Conservation (phyloP, 2,888 invertebrate genomes). For the Branchellion lobata region DNA sequence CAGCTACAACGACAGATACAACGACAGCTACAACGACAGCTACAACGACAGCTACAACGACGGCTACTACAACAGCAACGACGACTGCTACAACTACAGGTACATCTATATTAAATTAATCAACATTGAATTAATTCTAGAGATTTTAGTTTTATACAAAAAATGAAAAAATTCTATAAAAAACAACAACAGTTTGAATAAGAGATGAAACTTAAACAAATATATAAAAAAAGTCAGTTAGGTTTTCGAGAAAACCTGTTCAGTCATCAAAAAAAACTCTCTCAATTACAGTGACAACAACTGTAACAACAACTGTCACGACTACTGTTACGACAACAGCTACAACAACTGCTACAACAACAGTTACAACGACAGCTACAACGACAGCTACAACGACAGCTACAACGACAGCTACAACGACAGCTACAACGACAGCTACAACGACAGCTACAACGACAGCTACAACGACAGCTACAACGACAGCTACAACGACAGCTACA, state of each 20-base stretch:
- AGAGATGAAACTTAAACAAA: no score
- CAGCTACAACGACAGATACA: neutral
- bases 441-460: neutral
- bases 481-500: neutral
- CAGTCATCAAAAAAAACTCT: no score
- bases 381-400: neutral
- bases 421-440: neutral
- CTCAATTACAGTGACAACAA: conserved; percentile 11
- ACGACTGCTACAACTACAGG: neutral
- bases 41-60: neutral
- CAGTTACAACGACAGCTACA: conserved; percentile 6
- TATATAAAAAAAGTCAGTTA: no score
- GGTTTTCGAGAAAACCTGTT: no score
- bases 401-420: neutral
- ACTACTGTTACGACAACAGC: neutral
- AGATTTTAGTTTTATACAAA: no score
- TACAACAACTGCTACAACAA: neutral
- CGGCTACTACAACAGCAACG: neutral
- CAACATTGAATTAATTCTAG: no score
- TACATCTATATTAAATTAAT: no score
- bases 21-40: neutral
- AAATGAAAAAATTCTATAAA: no score
- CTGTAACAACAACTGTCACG: neutral
- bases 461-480: conserved; percentile 1
- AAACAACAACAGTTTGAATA: neutral